Base-by-base conservation (phyloP, 2,797 vertebrate genomes). In the Sebastes nivosus region DNA sequence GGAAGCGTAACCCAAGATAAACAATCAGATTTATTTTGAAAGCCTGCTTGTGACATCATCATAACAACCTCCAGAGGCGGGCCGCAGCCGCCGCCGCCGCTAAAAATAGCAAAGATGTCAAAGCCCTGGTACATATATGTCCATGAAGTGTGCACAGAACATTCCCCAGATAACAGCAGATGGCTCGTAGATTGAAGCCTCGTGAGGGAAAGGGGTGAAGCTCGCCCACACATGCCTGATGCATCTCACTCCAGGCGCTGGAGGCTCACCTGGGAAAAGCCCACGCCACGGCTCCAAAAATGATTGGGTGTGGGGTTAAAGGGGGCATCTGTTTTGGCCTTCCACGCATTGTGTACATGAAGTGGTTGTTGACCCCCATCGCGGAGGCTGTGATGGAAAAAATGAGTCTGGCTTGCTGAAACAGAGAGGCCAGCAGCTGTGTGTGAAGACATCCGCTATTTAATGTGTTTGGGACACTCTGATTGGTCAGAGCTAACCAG, bases 71-170 rank as follows among this genome's bases (percentile, higher is more conserved):
- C 86, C 85, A 88, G 89, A 38, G 64, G 84, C 24, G 30, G 70
- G 64, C 46, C 2, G 58, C 5, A 5, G 36, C 36, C 36, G 12
- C 12, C 36, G 12, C 12, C 30, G 36, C 4, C 5, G 70, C 88
- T 95, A 95, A 94, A 94, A 94, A 96, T 95, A 96, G 91, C 68
- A 34, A 59, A 87, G 92, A 94, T 72, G 89, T 93, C 90, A 93
- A 93, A 67, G 87, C 63, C 11, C 87, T 93, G 93, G 91, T 92
- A 93, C 95, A 95, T 95, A 95, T 94, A 95, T 95, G 95, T 95
- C 94, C 95, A 95, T 94, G 86, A 91, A 94, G 91, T 86, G 91
- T 91, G 88, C 16, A 36, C 27, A 77, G 82, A 88, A 90, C 92
- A 95, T 96, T 95, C 94, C 89, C 78, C 83, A 91, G 93, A 95